A percentile compares a stretch with the other conserved stretches of the same genome.
These are phyloP conservation scores for Hylyphantes graminicola DNA, from an alignment of 1,140 invertebrate genomes.

Conservation along the genomic window DNA sequence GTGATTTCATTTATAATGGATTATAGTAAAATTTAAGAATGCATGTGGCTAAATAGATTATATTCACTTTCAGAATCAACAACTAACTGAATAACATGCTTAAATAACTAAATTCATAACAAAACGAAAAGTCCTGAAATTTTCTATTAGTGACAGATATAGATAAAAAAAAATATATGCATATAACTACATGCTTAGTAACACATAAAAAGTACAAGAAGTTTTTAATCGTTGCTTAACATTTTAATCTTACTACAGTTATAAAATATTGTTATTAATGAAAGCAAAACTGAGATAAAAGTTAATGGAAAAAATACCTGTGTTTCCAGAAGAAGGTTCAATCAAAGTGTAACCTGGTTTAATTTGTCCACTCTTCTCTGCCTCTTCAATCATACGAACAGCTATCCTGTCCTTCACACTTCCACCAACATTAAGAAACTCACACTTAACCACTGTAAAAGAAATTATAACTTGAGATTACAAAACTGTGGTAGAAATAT, in stretches of 20 bases:
- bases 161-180: neutral
- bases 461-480: conserved; percentile 39
- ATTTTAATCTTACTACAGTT: too few species aligned
- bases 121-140: too few species aligned
- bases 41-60: too few species aligned
- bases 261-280: too few species aligned
- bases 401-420: conserved; percentile 98
- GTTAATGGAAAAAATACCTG: conserved; percentile 70
- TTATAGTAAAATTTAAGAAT: too few species aligned
- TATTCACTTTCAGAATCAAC: too few species aligned
- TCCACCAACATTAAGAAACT: conserved; percentile 97
- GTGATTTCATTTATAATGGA: too few species aligned
- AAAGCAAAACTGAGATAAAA: neutral
- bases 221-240: neutral
- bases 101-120: too few species aligned
- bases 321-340: conserved; percentile 90
- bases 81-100: too few species aligned
- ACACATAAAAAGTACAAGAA: neutral
- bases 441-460: conserved; percentile 93
- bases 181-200: neutral
- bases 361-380: conserved; percentile 85
- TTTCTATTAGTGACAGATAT: neutral
- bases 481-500: neutral
- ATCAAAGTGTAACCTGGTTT: conserved; percentile 93
- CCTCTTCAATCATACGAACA: conserved; percentile 93